Evolutionary conservation across 2,888 invertebrate species (phyloP).

Genomic region (Amphipyra berbera): DNA sequence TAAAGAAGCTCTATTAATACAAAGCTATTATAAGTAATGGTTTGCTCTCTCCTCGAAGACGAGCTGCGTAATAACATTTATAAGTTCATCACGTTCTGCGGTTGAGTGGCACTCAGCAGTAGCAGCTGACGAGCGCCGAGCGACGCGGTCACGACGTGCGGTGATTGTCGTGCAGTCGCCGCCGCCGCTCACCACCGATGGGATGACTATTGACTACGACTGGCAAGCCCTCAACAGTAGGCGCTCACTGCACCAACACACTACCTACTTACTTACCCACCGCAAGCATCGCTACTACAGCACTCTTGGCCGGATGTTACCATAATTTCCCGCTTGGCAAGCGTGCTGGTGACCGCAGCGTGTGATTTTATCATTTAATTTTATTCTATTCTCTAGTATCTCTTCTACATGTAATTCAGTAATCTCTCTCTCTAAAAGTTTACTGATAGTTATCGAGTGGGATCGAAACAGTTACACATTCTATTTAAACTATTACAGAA

Average conservation of each 20-base stretch:
- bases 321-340: not conserved
- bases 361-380: too few relatives aligned
- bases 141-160: not conserved
- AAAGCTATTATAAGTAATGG: conserved; percentile 2
- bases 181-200: not conserved
- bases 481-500: too few relatives aligned
- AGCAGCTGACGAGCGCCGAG: not conserved
- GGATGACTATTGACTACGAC: not conserved
- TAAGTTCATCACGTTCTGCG: conserved; percentile 22
- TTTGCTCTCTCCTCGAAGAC: not conserved
- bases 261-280: not conserved
- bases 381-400: too few relatives aligned
- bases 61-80: conserved; percentile 1
- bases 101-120: conserved; percentile 3
- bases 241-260: too few relatives aligned
- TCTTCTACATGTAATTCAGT: too few relatives aligned
- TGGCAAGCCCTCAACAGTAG: not conserved
- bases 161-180: not conserved
- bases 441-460: too few relatives aligned
- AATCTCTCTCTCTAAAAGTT: too few relatives aligned
- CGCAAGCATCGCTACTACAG: not conserved
- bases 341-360: not conserved
- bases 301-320: not conserved
- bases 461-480: too few relatives aligned
- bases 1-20: not conserved